Evolutionary conservation across 2,888 invertebrate genomes (phyloP).

Genomic region (Herminia tarsipennalis): DNA sequence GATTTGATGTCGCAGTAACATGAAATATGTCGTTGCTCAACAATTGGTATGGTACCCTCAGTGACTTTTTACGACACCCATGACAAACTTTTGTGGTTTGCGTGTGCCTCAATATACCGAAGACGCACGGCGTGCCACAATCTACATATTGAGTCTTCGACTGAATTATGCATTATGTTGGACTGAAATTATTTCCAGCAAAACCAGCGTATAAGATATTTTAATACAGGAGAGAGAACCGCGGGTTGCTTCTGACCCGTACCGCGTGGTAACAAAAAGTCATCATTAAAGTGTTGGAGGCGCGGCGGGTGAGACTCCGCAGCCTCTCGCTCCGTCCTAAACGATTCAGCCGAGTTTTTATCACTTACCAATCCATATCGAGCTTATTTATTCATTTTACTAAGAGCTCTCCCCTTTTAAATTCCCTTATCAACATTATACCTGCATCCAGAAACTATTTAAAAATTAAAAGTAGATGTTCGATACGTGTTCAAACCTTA

Average conservation of each 20-base stretch:
- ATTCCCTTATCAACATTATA: slow-evolving; percentile 47
- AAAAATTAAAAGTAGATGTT: slow-evolving; percentile 29
- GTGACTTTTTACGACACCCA: too few relatives aligned
- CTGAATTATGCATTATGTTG: too few relatives aligned
- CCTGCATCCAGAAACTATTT: slow-evolving; percentile 23
- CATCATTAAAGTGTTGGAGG: slow-evolving; percentile 82
- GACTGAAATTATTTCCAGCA: too few relatives aligned
- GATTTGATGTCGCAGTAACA: too few relatives aligned
- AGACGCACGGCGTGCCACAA: too few relatives aligned
- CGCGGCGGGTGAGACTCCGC: slow-evolving; percentile 70
- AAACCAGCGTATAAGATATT: not conserved
- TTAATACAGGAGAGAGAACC: slow-evolving; percentile 25
- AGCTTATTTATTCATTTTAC: slow-evolving; percentile 74
- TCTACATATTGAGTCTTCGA: too few relatives aligned
- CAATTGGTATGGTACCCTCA: too few relatives aligned
- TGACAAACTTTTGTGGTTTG: too few relatives aligned
- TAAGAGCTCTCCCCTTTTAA: slow-evolving; percentile 57
- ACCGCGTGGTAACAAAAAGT: slow-evolving; percentile 74
- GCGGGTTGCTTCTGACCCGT: slow-evolving; percentile 50
- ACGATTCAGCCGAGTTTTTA: slow-evolving; percentile 79
- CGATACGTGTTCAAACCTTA: too few relatives aligned
- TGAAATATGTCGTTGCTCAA: too few relatives aligned
- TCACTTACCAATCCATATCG: slow-evolving; percentile 77
- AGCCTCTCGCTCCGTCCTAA: slow-evolving; percentile 74
- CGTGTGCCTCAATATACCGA: too few relatives aligned